A percentile compares a stretch with the other conserved stretches of the same genome.
Conservation (phyloP, 2,888 invertebrate species). For the Cryptus viduatorius region DNA sequence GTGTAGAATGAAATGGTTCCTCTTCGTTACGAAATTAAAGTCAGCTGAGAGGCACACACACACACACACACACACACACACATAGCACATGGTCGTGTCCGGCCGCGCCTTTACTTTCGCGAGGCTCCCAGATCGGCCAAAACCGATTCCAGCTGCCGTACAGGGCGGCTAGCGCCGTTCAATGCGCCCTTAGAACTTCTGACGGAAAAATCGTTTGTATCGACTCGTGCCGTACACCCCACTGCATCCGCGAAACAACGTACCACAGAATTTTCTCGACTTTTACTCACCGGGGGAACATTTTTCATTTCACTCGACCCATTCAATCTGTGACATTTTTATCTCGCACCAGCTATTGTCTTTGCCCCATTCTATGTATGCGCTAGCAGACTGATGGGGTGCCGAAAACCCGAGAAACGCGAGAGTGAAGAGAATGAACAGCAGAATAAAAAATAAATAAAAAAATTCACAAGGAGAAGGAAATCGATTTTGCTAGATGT, state of each 20-base stretch:
- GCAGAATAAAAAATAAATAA: constrained; percentile 40
- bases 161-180: background rate
- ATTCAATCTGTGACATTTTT: constrained; percentile 53
- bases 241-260: constrained; percentile 1
- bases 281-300: constrained; percentile 17
- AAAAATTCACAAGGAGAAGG: constrained; percentile 21
- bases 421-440: constrained; percentile 5
- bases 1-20: constrained; percentile 80
- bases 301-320: constrained; percentile 36
- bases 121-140: constrained; percentile 45
- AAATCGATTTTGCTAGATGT: constrained; percentile 17
- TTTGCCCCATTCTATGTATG: constrained; percentile 35
- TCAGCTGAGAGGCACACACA: constrained; percentile 80
- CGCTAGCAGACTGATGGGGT: background rate
- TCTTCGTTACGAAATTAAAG: constrained; percentile 82
- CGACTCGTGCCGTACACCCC: background rate
- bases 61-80: constrained; percentile 10
- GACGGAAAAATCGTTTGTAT: constrained; percentile 26
- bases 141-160: constrained; percentile 54
- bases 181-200: background rate
- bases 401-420: constrained; percentile 27
- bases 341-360: constrained; percentile 49
- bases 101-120: constrained; percentile 65
- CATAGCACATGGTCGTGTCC: constrained; percentile 31
- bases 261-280: constrained; percentile 23